A percentile compares a stretch with the other conserved stretches of the same genome.
phyloP scores from a whole-genome alignment of 2,797 vertebrate genomes.

The Sebastes wilsoni region DNA sequence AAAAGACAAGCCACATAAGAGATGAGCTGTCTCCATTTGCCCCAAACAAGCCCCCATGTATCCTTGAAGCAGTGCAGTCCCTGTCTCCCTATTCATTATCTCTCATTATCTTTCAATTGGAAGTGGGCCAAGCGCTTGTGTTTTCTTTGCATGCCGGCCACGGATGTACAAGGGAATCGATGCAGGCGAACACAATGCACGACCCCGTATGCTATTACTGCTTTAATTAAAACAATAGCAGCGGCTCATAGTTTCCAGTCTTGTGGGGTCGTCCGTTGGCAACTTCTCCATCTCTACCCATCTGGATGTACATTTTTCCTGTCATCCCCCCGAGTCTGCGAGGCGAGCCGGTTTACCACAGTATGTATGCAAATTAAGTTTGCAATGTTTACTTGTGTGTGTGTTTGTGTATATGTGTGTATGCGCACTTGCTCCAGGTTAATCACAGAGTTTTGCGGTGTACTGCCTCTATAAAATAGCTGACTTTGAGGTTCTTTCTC shows the following conservation, averaged over 20 bases:
- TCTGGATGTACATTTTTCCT: slow-evolving; percentile 56
- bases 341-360: slow-evolving; percentile 40
- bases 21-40: slow-evolving; percentile 69
- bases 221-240: slow-evolving; percentile 78
- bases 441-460: slow-evolving; percentile 69
- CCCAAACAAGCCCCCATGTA: slow-evolving; percentile 66
- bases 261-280: slow-evolving; percentile 50
- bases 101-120: slow-evolving; percentile 77
- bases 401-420: neutral
- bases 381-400: slow-evolving; percentile 47
- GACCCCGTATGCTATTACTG: slow-evolving; percentile 59
- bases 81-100: slow-evolving; percentile 76
- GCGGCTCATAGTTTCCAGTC: slow-evolving; percentile 45
- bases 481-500: slow-evolving; percentile 72
- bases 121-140: slow-evolving; percentile 62
- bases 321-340: slow-evolving; percentile 40
- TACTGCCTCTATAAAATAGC: slow-evolving; percentile 61
- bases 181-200: slow-evolving; percentile 56
- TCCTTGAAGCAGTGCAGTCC: slow-evolving; percentile 64
- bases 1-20: slow-evolving; percentile 57
- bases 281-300: slow-evolving; percentile 67
- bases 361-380: slow-evolving; percentile 64
- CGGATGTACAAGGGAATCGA: slow-evolving; percentile 64
- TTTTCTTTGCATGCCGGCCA: slow-evolving; percentile 67
- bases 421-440: slow-evolving; percentile 68